phyloP scores from a whole-genome alignment of 2,797 vertebrate genomes.

The Propithecus deckenii region DNA sequence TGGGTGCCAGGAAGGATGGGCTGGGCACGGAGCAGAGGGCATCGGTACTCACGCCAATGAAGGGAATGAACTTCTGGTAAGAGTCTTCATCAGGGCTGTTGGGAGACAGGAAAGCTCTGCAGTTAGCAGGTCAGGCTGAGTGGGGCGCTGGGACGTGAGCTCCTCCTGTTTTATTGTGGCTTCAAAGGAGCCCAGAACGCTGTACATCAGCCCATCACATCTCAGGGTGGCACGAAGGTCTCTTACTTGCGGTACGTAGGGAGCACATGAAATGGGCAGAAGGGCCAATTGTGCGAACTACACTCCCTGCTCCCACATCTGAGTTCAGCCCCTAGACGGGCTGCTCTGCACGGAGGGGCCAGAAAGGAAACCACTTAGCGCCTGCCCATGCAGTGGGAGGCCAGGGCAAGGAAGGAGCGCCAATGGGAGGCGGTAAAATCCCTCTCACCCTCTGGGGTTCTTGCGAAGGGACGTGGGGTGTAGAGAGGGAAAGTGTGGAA shows the following conservation, averaged over 20 bases:
- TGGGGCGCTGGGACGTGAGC: neutral
- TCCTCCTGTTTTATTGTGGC: neutral
- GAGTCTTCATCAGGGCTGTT: slow-evolving; percentile 93
- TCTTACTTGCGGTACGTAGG: neutral
- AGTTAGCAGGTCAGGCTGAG: neutral
- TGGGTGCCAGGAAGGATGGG: neutral
- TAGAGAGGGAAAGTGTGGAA: neutral
- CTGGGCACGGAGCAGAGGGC: neutral
- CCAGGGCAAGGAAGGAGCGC: neutral
- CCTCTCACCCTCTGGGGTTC: neutral
- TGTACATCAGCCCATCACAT: no score
- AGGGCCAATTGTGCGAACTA: neutral
- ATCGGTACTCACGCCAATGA: slow-evolving; percentile 91
- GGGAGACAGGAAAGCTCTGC: slow-evolving; percentile 31
- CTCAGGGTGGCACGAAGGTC: neutral
- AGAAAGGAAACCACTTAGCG: neutral
- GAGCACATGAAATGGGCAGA: neutral
- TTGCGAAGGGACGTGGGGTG: rapidly evolving
- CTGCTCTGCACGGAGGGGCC: neutral
- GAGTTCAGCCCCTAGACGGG: neutral
- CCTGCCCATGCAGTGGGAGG: neutral
- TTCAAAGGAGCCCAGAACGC: neutral
- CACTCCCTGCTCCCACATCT: neutral
- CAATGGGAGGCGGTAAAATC: neutral
- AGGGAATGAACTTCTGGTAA: slow-evolving; percentile 96